Base-by-base conservation (phyloP, 2,797 vertebrate species). In the Centroberyx gerrardi region DNA sequence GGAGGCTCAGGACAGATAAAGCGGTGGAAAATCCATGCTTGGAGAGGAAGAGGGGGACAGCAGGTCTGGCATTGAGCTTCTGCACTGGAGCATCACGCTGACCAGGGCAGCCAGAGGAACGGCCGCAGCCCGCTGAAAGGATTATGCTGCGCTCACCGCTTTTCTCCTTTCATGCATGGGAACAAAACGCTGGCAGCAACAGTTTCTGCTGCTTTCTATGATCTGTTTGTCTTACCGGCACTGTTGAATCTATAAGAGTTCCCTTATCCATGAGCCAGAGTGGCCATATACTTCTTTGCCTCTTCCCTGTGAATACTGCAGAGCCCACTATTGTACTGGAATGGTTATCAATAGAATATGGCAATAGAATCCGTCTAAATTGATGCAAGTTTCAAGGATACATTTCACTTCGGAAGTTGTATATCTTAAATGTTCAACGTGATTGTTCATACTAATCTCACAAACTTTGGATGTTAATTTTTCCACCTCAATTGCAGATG, bases 11-110 rank as follows among this genome's bases (percentile, higher is more conserved):
- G 82, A 81, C 51, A 72, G 85, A 93, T 94, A 95, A 95, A 94
- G 93, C 90, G 46, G 73, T 93, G 87, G 92, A 94, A 95, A 95
- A 93, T 92, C 95, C 92, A 92, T 54, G 81, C 88, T 84, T 91
- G 88, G 76, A 88, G 90, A 88, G 90, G 81, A 85, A 89, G 90
- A 88, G 86, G 81, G 87, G 72, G 80, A 81, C 79, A 74, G 88
- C 81, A 65, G 85, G 81, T 83, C 74, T 62, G 83, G 82, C 83
- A 93, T 93, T 94, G 93, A 94, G 87, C 88, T 91, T 91, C 90
- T 89, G 89, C 91, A 94, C 81, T 90, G 90, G 90, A 92, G 88
- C 92, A 89, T 93, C 90, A 72, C 90, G 90, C 92, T 92, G 93
- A 94, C 89, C 84, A 75, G 91, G 75, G 76, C 87, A 87, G 88